phyloP scores from a whole-genome alignment of 2,113 vertebrate species.

The Corythaeola cristata region DNA sequence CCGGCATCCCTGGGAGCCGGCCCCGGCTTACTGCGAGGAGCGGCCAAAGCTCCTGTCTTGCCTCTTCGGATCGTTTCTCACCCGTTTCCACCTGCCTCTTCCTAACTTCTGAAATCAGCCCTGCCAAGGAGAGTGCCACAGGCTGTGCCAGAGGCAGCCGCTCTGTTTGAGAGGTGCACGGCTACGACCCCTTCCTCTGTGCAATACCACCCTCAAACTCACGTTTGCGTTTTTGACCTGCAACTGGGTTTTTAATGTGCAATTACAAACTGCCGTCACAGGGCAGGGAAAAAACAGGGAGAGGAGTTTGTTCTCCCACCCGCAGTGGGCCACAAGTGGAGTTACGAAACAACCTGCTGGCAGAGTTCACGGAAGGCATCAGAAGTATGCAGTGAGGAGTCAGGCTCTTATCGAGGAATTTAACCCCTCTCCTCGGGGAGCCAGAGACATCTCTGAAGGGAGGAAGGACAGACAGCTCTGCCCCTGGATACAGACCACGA shows the following conservation, averaged over 20 bases:
- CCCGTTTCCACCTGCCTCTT: background rate
- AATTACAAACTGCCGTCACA: background rate
- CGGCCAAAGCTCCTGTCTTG: background rate
- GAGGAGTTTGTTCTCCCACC: background rate
- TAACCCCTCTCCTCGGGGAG: background rate
- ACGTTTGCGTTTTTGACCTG: background rate
- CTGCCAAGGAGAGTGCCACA: background rate
- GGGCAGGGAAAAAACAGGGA: background rate
- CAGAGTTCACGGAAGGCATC: conserved; percentile 36
- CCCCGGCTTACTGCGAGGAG: background rate
- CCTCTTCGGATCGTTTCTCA: background rate
- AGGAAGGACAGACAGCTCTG: background rate
- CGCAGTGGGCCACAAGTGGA: background rate
- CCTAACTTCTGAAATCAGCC: background rate
- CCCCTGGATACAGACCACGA: rapidly evolving
- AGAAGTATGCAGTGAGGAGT: conserved; percentile 22
- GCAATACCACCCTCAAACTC: background rate
- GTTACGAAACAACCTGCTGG: conserved; percentile 42
- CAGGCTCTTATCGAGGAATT: conserved; percentile 33
- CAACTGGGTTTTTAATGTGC: background rate
- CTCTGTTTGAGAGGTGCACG: background rate
- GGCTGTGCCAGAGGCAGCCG: background rate
- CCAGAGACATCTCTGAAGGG: background rate
- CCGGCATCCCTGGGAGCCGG: background rate
- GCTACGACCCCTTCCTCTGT: background rate